Evolutionary conservation across 2,797 vertebrate genomes (phyloP).

Genomic region (Salmo trutta): DNA sequence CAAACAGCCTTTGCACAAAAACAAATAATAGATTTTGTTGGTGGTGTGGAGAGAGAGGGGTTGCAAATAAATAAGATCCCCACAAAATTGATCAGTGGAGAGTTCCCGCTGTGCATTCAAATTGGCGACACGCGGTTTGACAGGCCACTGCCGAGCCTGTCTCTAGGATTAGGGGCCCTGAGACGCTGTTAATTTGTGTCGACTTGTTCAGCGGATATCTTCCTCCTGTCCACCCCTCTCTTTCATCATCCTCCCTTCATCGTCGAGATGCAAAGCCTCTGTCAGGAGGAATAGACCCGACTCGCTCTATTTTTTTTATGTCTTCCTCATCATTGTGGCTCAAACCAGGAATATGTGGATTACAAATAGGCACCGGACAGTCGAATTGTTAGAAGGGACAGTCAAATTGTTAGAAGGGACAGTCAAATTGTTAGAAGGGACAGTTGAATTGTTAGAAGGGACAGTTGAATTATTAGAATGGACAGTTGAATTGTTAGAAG

Average conservation of each 20-base stretch:
- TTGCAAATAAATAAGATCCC: slow-evolving; percentile 64
- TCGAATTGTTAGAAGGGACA: too few species aligned
- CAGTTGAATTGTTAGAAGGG: too few species aligned
- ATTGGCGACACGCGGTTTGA: slow-evolving; percentile 68
- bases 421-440: too few species aligned
- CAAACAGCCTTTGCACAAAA: slow-evolving; percentile 42
- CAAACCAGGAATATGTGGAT: background rate
- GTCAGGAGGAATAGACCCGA: slow-evolving; percentile 47
- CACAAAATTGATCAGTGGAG: slow-evolving; percentile 62
- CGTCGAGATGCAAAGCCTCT: slow-evolving; percentile 44
- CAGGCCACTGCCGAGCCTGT: slow-evolving; percentile 64
- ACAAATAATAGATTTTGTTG: slow-evolving; percentile 47
- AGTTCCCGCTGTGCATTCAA: slow-evolving; percentile 71
- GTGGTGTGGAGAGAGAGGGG: slow-evolving; percentile 17
- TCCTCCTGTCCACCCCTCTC: slow-evolving; percentile 57
- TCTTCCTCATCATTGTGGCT: slow-evolving; percentile 7
- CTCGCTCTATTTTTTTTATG: background rate
- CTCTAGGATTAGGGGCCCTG: slow-evolving; percentile 61
- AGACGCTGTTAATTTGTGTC: slow-evolving; percentile 68
- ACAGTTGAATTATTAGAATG: too few species aligned
- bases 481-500: too few species aligned
- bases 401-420: too few species aligned
- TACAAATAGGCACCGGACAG: background rate
- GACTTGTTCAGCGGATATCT: slow-evolving; percentile 52
- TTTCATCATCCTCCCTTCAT: slow-evolving; percentile 30